Evolutionary conservation across 1,140 invertebrate genomes (phyloP).

Genomic region (Ephestia elutella): DNA sequence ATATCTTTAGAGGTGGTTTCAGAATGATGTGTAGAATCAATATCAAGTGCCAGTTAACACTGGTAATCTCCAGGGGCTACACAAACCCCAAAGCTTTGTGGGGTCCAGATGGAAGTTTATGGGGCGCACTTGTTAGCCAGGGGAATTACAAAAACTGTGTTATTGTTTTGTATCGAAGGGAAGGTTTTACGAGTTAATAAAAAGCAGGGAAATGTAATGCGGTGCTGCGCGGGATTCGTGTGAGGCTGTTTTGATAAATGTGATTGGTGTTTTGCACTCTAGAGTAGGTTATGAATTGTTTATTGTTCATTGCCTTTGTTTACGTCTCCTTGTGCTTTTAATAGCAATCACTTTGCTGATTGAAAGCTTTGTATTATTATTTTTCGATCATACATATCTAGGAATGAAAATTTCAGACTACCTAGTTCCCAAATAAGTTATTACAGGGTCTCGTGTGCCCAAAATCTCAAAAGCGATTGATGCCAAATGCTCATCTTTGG

Average conservation of each 20-base stretch:
- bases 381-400: too few relatives aligned
- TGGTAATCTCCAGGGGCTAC: slow-evolving; percentile 46
- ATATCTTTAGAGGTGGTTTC: slow-evolving; percentile 2
- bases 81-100: slow-evolving; percentile 57
- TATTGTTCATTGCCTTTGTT: slow-evolving; percentile 11
- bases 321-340: not conserved
- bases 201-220: slow-evolving; percentile 39
- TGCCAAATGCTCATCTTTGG: too few relatives aligned
- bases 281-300: slow-evolving; percentile 16
- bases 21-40: slow-evolving; percentile 26
- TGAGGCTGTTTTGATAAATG: slow-evolving; percentile 42
- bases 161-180: slow-evolving; percentile 53
- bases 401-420: too few relatives aligned
- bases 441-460: too few relatives aligned
- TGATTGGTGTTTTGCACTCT: slow-evolving; percentile 25
- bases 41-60: slow-evolving; percentile 51
- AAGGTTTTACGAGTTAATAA: slow-evolving; percentile 63
- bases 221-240: slow-evolving; percentile 19
- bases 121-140: slow-evolving; percentile 56
- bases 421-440: too few relatives aligned
- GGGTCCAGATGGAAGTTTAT: slow-evolving; percentile 60
- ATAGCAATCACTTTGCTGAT: not conserved
- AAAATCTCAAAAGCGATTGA: too few relatives aligned
- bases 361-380: not conserved
- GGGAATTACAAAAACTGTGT: slow-evolving; percentile 62